Evolutionary conservation across 2,888 invertebrate genomes (phyloP).

Genomic region (Eumerus sabulonum): DNA sequence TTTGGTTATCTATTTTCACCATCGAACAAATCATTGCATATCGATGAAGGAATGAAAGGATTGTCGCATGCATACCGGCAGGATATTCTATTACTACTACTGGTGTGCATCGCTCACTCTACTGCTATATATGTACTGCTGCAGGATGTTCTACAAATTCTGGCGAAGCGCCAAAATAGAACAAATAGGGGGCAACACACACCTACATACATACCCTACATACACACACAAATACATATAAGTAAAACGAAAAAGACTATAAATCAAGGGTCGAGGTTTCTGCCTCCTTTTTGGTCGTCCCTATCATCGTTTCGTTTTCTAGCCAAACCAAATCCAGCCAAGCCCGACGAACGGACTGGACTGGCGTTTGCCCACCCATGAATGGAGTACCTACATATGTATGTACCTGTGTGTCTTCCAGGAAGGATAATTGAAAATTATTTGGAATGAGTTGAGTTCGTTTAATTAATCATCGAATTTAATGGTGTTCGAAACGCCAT

Average conservation of each 20-base stretch:
- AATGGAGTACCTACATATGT: neutral
- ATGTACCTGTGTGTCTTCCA: neutral
- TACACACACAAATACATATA: neutral
- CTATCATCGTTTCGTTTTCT: too few species aligned
- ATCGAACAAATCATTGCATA: slow-evolving; percentile 67
- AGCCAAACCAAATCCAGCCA: too few species aligned
- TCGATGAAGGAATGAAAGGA: slow-evolving; percentile 67
- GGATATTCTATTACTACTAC: slow-evolving; percentile 30
- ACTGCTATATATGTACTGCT: slow-evolving; percentile 41
- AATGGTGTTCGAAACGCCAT: slow-evolving; percentile 47
- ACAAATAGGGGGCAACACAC: slow-evolving; percentile 9
- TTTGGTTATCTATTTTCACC: slow-evolving; percentile 65
- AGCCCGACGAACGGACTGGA: too few species aligned
- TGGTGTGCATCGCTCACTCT: too few species aligned
- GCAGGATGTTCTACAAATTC: slow-evolving; percentile 67
- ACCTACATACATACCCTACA: neutral
- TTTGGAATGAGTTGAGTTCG: slow-evolving; percentile 64
- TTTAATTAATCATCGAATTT: slow-evolving; percentile 63
- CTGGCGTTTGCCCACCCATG: neutral
- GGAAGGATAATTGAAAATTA: slow-evolving; percentile 63
- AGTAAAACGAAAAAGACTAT: slow-evolving; percentile 30
- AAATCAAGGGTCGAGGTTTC: slow-evolving; percentile 54
- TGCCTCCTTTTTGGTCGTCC: too few species aligned
- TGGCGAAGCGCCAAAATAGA: slow-evolving; percentile 59
- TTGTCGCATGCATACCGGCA: slow-evolving; percentile 53